Evolutionary conservation across 2,888 invertebrate genomes (phyloP), one percentile per base, ranked within the genome.

Genomic region (Cyclophora punctaria): DNA sequence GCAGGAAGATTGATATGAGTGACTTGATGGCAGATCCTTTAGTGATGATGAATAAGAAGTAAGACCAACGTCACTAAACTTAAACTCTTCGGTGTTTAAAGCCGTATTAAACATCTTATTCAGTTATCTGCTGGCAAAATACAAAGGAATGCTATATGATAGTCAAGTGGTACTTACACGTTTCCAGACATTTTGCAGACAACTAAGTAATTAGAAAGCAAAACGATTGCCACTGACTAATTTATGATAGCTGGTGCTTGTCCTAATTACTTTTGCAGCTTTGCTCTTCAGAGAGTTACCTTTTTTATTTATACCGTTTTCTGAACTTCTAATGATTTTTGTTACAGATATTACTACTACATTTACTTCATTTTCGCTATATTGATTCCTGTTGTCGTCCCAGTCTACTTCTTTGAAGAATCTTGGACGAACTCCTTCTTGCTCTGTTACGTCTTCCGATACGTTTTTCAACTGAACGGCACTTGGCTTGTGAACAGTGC

Each of bases 401-500:
- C 96, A 0, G 87, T 91, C 35, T 90, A 90, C 52, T 89, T 89
- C 59, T 96, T 94, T 91, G 90, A 90, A 34, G 96, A 96, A 75
- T 76, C 86, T 1, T 80, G 90, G 55, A 76, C 75, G 60, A 90
- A 89, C 48, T 89, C 94, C 0, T 84, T 93, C 51, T 90, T 93
- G 61, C 75, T 92, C 1, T 81, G 89, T 46, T 93, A 91, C 58
- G 79, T 93, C 54, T 71, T 90, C 34, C 90, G 95, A 7, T 93
- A 93, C 67, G 69, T 91, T 2, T 35, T 90, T 2, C 80, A 88
- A 7, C 81, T 96, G n/a, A 92, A 96, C 68, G 89, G 91, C 3
- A 95, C 96, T 0, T 96, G 95, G 95, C 82, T 92, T 3, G 94
- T 96, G 3, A 96, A 96, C 73, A 95, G 95, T 57, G 91, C 92